These are phyloP conservation scores for Agrochola macilenta DNA, from an alignment of 2,888 invertebrate species.

Conservation along the genomic window DNA sequence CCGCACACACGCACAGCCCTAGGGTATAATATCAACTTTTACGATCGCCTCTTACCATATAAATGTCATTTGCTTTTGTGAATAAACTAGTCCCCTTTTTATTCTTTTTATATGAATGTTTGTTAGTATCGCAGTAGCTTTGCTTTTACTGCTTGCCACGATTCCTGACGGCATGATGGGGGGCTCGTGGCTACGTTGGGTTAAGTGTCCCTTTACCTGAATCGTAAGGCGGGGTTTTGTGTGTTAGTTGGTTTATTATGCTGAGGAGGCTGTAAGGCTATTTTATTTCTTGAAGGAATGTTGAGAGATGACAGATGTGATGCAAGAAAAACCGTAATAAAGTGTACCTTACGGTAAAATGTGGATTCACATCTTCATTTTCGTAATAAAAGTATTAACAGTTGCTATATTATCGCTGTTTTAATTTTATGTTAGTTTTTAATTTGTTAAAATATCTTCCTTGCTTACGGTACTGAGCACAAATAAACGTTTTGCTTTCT, in stretches of 20 bases:
- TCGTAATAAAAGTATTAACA: background rate
- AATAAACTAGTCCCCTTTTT: slow-evolving; percentile 71
- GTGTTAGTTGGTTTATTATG: slow-evolving; percentile 54
- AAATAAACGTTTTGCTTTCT: background rate
- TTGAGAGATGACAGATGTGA: slow-evolving; percentile 27
- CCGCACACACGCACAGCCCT: slow-evolving; percentile 42
- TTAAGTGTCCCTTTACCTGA: slow-evolving; percentile 57
- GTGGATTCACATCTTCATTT: background rate
- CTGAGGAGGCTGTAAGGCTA: slow-evolving; percentile 27
- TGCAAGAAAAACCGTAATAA: slow-evolving; percentile 17
- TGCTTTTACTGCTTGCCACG: slow-evolving; percentile 65
- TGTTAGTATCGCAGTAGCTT: slow-evolving; percentile 67
- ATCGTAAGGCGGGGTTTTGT: slow-evolving; percentile 31
- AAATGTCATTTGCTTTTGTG: slow-evolving; percentile 72
- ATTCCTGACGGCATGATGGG: slow-evolving; percentile 57
- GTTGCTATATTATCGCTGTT: background rate
- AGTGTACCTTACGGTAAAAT: slow-evolving; percentile 4
- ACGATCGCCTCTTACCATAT: slow-evolving; percentile 71
- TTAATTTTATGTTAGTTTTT: background rate
- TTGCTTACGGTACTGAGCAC: background rate
- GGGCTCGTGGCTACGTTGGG: slow-evolving; percentile 40
- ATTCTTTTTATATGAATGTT: slow-evolving; percentile 69
- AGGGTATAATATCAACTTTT: slow-evolving; percentile 69
- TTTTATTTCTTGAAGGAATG: slow-evolving; percentile 23
- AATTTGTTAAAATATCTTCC: background rate